Base-by-base conservation (phyloP, 2,113 vertebrate genomes). In the Hippocampus abdominalis region DNA sequence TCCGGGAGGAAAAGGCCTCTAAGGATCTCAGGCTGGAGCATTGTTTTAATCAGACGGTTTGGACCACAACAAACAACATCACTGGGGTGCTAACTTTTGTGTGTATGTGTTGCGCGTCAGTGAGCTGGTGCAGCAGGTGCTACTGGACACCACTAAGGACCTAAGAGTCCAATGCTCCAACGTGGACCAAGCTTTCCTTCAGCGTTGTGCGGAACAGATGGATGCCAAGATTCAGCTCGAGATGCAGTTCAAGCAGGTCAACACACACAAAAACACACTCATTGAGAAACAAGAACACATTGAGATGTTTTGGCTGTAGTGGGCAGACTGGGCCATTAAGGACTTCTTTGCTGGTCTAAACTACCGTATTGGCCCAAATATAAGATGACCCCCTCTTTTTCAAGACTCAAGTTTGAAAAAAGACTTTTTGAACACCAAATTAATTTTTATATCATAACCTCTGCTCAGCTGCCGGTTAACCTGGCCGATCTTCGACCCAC, bases 81-180 rank as follows among this genome's bases (percentile, higher is more conserved):
- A 44, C 39, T 10, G 40, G 40, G 7, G 49, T 18, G 42, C 15
- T 46, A 16, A 32, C 40, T 23, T 39, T 36, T 56, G 25, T 32
- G 0, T 65, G 27, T 67, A 9, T 71, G 20, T 2, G 57, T 65
- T 36, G 25, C 70, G 57, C 54, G 39, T 74, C 78, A 90, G 95
- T 0, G 54, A 75, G 7, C 81, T 98, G 62, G 89, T 93, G 21
- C 90, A 93, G 84, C 85, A 12, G 15, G 81, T 98, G 62, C 87
- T 98, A 56, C 90, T 76, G n/a, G 95, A 97, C 25, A 90, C 87
- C 0, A 72, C 94, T 0, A 87, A 93, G 67, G 96, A 98, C 79
- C 91, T 98, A 84, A 84, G 84, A 12, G 62, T 72, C 42, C 97
- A 97, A 81, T 87, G 92, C 3, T 89, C 90, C 2, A 59, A 53